Evolutionary conservation across 2,888 invertebrate species (phyloP).

Genomic region (Uloborus plumipes): DNA sequence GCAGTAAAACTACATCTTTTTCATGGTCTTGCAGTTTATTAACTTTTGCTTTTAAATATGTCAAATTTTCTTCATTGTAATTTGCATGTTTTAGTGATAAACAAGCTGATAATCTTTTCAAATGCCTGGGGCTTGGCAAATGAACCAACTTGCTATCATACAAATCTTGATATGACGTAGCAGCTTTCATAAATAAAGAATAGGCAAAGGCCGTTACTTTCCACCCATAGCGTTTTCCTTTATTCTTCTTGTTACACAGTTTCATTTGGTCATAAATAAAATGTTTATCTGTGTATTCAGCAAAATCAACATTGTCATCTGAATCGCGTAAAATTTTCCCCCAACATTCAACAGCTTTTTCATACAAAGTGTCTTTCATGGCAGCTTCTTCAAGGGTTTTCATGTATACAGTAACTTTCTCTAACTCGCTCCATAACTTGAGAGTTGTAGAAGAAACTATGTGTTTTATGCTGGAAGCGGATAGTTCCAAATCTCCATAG

Average conservation of each 20-base stretch:
- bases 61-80: not conserved
- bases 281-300: not conserved
- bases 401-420: not conserved
- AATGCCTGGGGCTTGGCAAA: not conserved
- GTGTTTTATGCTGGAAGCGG: not conserved
- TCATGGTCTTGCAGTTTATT: conserved; percentile 7
- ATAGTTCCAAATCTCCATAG: not conserved
- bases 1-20: conserved; percentile 1
- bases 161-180: not conserved
- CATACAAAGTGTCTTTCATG: not conserved
- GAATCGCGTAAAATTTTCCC: not conserved
- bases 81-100: not conserved
- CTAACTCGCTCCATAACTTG: not conserved
- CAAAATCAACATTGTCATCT: not conserved
- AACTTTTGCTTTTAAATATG: conserved; percentile 4
- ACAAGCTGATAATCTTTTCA: not conserved
- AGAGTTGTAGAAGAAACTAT: not conserved
- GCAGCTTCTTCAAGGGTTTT: not conserved
- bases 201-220: not conserved
- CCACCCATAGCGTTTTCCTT: not conserved
- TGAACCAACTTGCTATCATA: not conserved
- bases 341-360: not conserved
- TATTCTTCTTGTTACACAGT: not conserved
- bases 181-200: conserved; percentile 4
- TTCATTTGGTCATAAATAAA: conserved; percentile 2